Conservation (phyloP, 1,140 invertebrate genomes). For the Lordiphosa clarofinis region DNA sequence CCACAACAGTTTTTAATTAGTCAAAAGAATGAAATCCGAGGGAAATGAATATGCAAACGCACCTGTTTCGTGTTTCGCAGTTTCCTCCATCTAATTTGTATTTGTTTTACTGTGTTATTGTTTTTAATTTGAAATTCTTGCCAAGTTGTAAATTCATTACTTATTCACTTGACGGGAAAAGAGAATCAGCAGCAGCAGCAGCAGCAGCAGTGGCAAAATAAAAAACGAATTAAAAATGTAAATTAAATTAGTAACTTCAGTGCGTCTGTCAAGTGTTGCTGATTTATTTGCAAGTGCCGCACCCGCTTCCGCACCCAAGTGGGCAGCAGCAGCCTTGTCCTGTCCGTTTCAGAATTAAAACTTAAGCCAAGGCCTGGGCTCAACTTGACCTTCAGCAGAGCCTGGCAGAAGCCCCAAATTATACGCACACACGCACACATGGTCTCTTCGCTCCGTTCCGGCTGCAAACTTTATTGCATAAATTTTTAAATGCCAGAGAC, state of each 20-base stretch:
- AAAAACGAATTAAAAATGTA: conserved; percentile 75
- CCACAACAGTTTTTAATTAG: conserved; percentile 73
- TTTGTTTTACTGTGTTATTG: conserved; percentile 63
- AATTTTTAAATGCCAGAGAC: conserved; percentile 63
- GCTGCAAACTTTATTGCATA: conserved; percentile 67
- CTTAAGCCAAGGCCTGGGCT: not conserved
- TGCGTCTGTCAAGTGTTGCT: conserved; percentile 76
- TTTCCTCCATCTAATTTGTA: conserved; percentile 33
- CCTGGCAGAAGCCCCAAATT: not conserved
- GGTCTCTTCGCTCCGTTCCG: conserved; percentile 1
- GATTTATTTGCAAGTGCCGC: conserved; percentile 65
- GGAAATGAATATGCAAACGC: conserved; percentile 69
- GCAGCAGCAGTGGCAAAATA: conserved; percentile 1
- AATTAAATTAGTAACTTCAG: conserved; percentile 78
- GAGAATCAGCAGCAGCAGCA: conserved; percentile 18
- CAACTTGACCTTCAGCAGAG: conserved; percentile 22
- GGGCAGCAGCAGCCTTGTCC: conserved; percentile 11
- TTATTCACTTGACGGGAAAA: conserved; percentile 71
- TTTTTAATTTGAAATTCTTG: conserved; percentile 78
- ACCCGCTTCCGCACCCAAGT: conserved; percentile 21
- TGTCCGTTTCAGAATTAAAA: conserved; percentile 3
- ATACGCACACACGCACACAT: conserved; percentile 17
- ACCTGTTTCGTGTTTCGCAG: conserved; percentile 56
- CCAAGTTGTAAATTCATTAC: conserved; percentile 78
- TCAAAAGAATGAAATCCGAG: conserved; percentile 43